A percentile compares a stretch with the other conserved stretches of the same genome.
These are phyloP conservation scores for Sphecodes monilicornis DNA, from an alignment of 2,888 invertebrate genomes.

Conservation along the genomic window DNA sequence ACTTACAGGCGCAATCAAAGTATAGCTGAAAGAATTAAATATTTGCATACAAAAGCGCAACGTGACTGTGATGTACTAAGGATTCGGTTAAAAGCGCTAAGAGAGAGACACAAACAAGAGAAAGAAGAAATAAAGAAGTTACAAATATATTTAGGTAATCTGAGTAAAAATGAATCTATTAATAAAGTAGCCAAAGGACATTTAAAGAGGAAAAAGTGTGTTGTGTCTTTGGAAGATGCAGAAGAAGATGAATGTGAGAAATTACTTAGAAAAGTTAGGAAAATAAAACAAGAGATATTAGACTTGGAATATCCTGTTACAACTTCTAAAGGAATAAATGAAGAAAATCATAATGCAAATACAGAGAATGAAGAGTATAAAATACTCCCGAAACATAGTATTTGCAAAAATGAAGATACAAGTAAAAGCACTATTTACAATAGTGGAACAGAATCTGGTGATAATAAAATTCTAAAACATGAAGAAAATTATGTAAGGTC, in stretches of 20 bases:
- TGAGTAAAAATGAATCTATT: constrained; percentile 33
- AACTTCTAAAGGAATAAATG: constrained; percentile 4
- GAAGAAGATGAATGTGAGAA: constrained; percentile 58
- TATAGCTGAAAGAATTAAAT: constrained; percentile 29
- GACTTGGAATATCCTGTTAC: constrained; percentile 3
- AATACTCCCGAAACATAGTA: neutral
- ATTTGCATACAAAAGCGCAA: constrained; percentile 56
- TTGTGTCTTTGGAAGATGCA: neutral
- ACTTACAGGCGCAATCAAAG: constrained; percentile 32
- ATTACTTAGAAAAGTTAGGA: constrained; percentile 51
- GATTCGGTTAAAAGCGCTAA: constrained; percentile 62
- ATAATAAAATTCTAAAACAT: neutral
- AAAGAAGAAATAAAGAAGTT: constrained; percentile 62
- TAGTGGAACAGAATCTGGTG: neutral
- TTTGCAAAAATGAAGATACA: constrained; percentile 26
- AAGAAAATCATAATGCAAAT: neutral
- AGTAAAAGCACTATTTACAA: constrained; percentile 16
- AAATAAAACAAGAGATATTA: constrained; percentile 45
- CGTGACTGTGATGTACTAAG: constrained; percentile 59
- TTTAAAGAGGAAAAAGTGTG: constrained; percentile 15
- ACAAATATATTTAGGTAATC: constrained; percentile 43
- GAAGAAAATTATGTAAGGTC: neutral
- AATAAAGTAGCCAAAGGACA: neutral
- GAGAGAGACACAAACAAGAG: constrained; percentile 62
- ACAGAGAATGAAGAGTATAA: neutral